A percentile compares a stretch with the other conserved stretches of the same genome.
Conservation (phyloP, 2,797 vertebrate species). For the Gallinago stenura region DNA sequence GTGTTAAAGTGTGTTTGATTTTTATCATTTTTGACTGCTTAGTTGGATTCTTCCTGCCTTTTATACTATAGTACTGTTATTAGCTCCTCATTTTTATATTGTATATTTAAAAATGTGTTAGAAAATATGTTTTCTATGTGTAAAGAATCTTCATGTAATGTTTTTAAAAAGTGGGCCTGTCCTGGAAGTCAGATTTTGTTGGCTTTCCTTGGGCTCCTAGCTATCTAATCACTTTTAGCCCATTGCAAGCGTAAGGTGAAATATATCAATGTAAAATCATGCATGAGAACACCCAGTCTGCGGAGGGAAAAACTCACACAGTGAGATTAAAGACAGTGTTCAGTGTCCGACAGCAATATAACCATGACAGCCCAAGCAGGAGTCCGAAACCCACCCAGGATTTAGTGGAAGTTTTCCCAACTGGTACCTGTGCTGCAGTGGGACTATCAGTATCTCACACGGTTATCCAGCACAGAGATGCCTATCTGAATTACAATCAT, state of each 20-base stretch:
- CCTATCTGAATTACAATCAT: slow-evolving; percentile 5
- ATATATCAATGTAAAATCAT: background rate
- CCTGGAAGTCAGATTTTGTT: background rate
- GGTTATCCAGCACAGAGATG: background rate
- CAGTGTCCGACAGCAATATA: background rate
- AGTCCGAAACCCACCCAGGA: background rate
- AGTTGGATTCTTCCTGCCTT: background rate
- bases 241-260: background rate
- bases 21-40: background rate
- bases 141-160: background rate
- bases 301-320: background rate
- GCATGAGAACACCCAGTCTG: rapidly evolving
- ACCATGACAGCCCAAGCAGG: background rate
- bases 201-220: background rate
- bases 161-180: background rate
- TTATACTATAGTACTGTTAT: background rate
- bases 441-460: background rate
- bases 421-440: background rate
- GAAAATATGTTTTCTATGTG: background rate
- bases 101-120: background rate
- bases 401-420: background rate
- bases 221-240: background rate
- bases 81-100: background rate
- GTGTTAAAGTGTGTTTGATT: background rate
- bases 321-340: rapidly evolving